Base-by-base conservation (phyloP, 2,113 vertebrate species). In the Ia io region DNA sequence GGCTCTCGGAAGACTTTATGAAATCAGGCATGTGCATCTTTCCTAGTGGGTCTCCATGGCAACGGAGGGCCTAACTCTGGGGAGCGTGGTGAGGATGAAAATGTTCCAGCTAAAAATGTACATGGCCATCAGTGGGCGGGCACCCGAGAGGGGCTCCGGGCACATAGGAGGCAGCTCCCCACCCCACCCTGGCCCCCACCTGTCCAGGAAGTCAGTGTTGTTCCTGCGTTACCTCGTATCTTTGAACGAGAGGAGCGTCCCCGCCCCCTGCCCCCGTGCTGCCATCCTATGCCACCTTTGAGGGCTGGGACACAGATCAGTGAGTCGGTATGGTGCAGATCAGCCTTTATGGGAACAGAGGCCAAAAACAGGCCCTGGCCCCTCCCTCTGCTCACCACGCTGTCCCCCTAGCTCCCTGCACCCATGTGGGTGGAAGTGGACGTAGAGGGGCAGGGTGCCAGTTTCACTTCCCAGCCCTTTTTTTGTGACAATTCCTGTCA, bases 41-140 rank as follows among this genome's bases (percentile, higher is more conserved):
- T 98, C 98, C 97, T 96, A 92, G 98, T 94, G 96, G 95, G 97
- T 98, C 98, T 97, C 98, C 98, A 98, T 98, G 98, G 98, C 98
- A 98, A 98, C 98, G 11, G 94, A 97, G 96, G 95, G 96, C 97
- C 97, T 93, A 97, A 98, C 98, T 98, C 98, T 97, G 97, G 98
- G 97, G 98, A 97, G 96, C 90, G 86, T 32, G 9, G 88, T 14
- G 94, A n/a, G 40, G 94, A 97, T 97, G 96, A 97, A 97, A 88
- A 94, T 94, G 97, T 98, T 98, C 96, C 98, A 98, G 98, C 98
- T 98, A 98, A 98, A 98, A 98, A 98, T 98, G 98, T 98, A 96
- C 98, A 97, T 97, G 98, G 97, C 95, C 98, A n/a, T 96, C 97
- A 96, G 98, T 98, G 96, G 98, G 98, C 94, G 96, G 94, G 92